Base-by-base conservation (phyloP, 2,888 invertebrate species). In the Gryllus longicercus region DNA sequence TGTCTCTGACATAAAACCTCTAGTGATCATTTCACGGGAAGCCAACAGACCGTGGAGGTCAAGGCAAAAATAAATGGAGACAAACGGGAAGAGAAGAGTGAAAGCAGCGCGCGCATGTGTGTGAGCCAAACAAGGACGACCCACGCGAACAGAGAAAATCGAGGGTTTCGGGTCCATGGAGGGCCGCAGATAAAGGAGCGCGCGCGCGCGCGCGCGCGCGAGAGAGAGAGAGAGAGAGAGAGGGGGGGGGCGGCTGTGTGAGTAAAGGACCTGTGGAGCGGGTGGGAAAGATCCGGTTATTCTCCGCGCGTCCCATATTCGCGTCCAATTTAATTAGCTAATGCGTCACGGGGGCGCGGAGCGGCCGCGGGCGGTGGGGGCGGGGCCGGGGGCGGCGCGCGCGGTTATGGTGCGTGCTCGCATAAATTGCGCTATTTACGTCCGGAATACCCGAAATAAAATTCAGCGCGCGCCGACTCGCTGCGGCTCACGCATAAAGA, bases 361-460 rank as follows among this genome's bases (percentile, higher is more conserved):
- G 63, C n/a, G 16, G 63, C 0, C 5, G 63, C 0, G n/a, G 63
- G n/a, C 63, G n/a, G 63, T 2, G 63, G 5, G 12, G n/a, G 63
- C 63, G 63, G 14, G 11, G 63, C 18, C n/a, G n/a, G 14, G 11
- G 63, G 63, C 63, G 38, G 38, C 38, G 38, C 38, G 38, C 38
- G 38, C 38, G 38, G 38, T 38, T 38, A 38, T 38, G 38, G 38
- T 38, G 38, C 38, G 38, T 38, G 38, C 38, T 8, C 38, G 63
- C 63, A 63, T 63, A 63, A 63, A 63, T 63, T 63, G 63, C n/a
- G 63, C 63, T 63, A 63, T 63, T 63, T 63, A 63, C 63, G 63
- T 63, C 63, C 16, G 63, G 63, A 63, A 63, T 63, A 14, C 63
- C 63, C n/a, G 63, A 63, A 63, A 63, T 63, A 63, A 63, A 63